Evolutionary conservation across 2,113 vertebrate genomes (phyloP), one percentile per base, ranked within the genome.

Genomic region (Pachypanchax playfairii): DNA sequence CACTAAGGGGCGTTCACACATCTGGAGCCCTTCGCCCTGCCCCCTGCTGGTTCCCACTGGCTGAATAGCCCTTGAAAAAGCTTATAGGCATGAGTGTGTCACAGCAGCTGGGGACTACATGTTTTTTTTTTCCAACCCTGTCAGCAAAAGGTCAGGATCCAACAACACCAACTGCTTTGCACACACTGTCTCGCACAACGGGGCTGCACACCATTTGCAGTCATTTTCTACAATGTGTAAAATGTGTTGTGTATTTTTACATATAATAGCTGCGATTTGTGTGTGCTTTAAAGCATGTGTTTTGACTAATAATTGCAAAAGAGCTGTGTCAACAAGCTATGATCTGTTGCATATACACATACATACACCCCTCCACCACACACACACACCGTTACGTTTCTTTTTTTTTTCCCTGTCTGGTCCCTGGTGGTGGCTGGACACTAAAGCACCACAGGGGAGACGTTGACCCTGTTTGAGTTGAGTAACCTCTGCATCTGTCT

Each of bases 1-100:
- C 11, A 70, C 88, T 82, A n/a, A 44, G 47, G 84, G 88, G 63
- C 26, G 29, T 86, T 90, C 85, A 86, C 88, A 90, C 88, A 90
- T 90, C 87, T 88, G 85, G 85, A 85, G 60, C 63, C 73, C 68
- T 58, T 73, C 26, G 12, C 75, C 82, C 77, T 69, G 77, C 71
- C 80, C 82, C 87, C 77, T 76, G 52, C 80, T 75, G 84, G 55
- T 50, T 79, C 71, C 87, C 73, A 83, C 20, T 73, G 84, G 86
- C 79, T 52, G 59, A 65, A 63, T 80, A 66, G 55, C 79, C 79
- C 64, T 84, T 39, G 46, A 46, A 51, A 35, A 53, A 67, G 67
- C 85, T 84, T 68, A 68, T 77, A 70, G 85, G 85, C 84, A 84
- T 80, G 44, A 59, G 73, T 83, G 76, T 73, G 75, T 79, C 61